Evolutionary conservation across 2,797 vertebrate genomes (phyloP).

Genomic region (Phataginus tetradactyla): DNA sequence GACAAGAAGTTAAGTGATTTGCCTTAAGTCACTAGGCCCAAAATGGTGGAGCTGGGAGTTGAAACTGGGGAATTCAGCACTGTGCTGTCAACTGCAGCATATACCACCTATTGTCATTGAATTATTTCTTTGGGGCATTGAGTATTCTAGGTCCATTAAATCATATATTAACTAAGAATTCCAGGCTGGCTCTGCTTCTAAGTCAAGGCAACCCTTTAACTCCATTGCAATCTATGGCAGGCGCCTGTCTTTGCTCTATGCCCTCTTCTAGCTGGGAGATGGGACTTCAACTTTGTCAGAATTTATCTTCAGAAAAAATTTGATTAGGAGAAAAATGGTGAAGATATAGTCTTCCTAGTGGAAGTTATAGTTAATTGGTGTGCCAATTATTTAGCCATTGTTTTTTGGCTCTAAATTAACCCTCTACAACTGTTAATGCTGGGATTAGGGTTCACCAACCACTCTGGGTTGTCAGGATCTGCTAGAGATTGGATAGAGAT

Average conservation of each 20-base stretch:
- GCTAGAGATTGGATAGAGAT: not conserved
- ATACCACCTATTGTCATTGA: not conserved
- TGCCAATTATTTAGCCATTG: not conserved
- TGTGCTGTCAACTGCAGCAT: not conserved
- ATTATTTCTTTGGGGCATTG: not conserved
- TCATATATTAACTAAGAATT: not conserved
- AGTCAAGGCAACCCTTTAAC: not conserved
- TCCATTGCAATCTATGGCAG: not conserved
- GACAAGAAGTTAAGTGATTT: not conserved
- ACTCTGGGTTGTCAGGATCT: not conserved
- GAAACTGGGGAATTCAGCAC: not conserved
- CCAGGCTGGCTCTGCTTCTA: not conserved
- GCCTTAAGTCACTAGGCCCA: not conserved
- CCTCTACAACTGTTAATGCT: not conserved
- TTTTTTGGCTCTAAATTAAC: not conserved
- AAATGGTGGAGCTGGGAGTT: not conserved
- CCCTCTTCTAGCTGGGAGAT: not conserved
- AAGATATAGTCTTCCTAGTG: not conserved
- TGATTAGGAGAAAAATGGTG: not conserved
- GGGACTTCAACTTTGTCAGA: not conserved
- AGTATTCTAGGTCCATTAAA: not conserved
- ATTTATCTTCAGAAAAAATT: slow-evolving; percentile 26
- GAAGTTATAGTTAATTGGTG: not conserved
- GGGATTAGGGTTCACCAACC: not conserved
- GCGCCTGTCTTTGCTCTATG: not conserved